Percentiles rank a stretch among this genome's conserved stretches.
Evolutionary conservation across 2,797 vertebrate species (phyloP).

Genomic region (Eurystomus glaucurus): DNA sequence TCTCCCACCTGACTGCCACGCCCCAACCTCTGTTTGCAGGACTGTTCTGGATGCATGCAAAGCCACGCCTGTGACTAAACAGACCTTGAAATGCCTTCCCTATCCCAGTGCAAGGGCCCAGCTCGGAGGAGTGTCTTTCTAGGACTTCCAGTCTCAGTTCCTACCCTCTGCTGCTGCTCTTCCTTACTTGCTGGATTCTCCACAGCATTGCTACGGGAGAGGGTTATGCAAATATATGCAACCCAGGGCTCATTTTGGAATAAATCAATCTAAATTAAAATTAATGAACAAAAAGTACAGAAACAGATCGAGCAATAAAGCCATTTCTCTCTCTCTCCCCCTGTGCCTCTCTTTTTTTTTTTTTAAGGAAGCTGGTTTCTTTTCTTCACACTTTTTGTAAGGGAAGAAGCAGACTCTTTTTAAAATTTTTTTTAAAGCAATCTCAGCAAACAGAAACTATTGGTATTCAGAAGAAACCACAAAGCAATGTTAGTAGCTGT

Average conservation of each 20-base stretch:
- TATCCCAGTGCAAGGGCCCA: background rate
- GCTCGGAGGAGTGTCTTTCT: slow-evolving; percentile 4
- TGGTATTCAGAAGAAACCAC: slow-evolving; percentile 46
- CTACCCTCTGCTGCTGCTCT: slow-evolving; percentile 18
- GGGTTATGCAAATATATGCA: slow-evolving; percentile 81
- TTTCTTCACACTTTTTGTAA: background rate
- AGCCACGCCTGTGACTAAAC: background rate
- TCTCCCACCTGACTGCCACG: background rate
- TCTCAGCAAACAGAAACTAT: slow-evolving; percentile 50
- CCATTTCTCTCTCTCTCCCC: background rate
- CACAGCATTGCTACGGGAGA: slow-evolving; percentile 31
- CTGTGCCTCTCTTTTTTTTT: background rate
- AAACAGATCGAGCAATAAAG: slow-evolving; percentile 69
- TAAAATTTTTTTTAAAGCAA: background rate
- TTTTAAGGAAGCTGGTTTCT: background rate
- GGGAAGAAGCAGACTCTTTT: background rate
- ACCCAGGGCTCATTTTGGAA: slow-evolving; percentile 72
- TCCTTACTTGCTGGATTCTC: slow-evolving; percentile 60
- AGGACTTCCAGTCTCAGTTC: slow-evolving; percentile 1
- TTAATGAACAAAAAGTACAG: slow-evolving; percentile 76
- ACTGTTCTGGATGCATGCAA: background rate
- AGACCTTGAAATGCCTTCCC: background rate
- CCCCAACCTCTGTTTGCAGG: background rate
- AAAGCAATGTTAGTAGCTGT: background rate
- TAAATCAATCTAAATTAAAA: slow-evolving; percentile 82